These are phyloP conservation scores for Leptarthrus brevirostris DNA, from an alignment of 2,888 invertebrate genomes.

Conservation along the genomic window DNA sequence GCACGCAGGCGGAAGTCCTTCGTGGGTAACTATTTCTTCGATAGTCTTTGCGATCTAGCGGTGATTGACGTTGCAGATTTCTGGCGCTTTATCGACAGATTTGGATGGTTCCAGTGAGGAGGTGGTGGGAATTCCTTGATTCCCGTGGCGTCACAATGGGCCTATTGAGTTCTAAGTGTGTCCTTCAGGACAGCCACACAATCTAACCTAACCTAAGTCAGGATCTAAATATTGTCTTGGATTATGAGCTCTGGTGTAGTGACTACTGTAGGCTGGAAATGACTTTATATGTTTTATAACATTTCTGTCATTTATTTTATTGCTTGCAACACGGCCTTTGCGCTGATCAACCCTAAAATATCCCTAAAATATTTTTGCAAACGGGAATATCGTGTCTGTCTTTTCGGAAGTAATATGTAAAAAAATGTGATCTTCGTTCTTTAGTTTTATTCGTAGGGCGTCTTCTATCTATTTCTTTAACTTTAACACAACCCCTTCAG, in stretches of 20 bases:
- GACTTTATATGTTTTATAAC: slow-evolving; percentile 53
- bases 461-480: slow-evolving; percentile 54
- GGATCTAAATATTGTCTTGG: background rate
- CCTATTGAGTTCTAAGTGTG: no score
- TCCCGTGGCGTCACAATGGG: no score
- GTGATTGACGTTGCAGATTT: no score
- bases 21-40: no score
- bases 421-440: slow-evolving; percentile 48
- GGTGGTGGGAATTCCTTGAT: no score
- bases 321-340: slow-evolving; percentile 20
- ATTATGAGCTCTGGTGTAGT: slow-evolving; percentile 54
- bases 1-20: no score
- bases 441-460: slow-evolving; percentile 54
- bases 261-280: slow-evolving; percentile 51
- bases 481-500: slow-evolving; percentile 56
- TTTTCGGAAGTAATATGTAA: no score
- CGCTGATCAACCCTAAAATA: slow-evolving; percentile 55
- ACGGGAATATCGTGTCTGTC: slow-evolving; percentile 55
- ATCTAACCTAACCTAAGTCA: no score
- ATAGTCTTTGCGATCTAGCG: no score
- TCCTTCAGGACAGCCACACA: no score
- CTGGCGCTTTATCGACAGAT: no score
- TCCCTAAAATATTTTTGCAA: slow-evolving; percentile 55
- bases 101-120: no score
- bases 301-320: background rate